A percentile compares a stretch with the other conserved stretches of the same genome.
Evolutionary conservation across 2,888 invertebrate species (phyloP).

Genomic region (Drosophila acutilabella): DNA sequence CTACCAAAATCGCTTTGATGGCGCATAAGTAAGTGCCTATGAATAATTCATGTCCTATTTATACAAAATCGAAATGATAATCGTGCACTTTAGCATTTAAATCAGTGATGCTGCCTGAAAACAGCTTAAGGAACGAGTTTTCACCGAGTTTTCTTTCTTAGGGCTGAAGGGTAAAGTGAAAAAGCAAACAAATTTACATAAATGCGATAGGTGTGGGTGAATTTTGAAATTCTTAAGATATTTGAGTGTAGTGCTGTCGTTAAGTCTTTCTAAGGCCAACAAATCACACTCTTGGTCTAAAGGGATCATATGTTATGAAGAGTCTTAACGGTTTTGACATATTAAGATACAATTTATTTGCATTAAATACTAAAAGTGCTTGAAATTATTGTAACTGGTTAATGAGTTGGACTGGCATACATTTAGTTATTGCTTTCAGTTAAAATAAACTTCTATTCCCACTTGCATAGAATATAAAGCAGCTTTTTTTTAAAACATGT

Average conservation of each 20-base stretch:
- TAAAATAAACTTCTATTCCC: too few species aligned
- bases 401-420: too few species aligned
- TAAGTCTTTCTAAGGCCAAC: conserved; percentile 2
- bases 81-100: conserved; percentile 80
- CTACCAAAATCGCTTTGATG: conserved; percentile 74
- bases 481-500: too few species aligned
- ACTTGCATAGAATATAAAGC: too few species aligned
- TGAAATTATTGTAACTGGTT: too few species aligned
- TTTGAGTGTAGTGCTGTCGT: conserved; percentile 10
- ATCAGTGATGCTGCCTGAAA: conserved; percentile 55
- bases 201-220: conserved; percentile 23
- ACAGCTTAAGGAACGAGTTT: conserved; percentile 1
- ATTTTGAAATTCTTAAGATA: conserved; percentile 27
- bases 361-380: too few species aligned
- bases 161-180: conserved; percentile 19
- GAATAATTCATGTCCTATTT: conserved; percentile 75
- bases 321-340: not conserved
- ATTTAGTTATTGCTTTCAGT: too few species aligned
- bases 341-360: not conserved
- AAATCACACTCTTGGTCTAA: conserved; percentile 2
- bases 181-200: conserved; percentile 65
- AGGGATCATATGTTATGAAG: not conserved
- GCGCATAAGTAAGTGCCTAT: conserved; percentile 76
- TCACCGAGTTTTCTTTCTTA: conserved; percentile 2
- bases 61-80: conserved; percentile 80